Base-by-base conservation (phyloP, 1,140 invertebrate species). In the Ips typographus region DNA sequence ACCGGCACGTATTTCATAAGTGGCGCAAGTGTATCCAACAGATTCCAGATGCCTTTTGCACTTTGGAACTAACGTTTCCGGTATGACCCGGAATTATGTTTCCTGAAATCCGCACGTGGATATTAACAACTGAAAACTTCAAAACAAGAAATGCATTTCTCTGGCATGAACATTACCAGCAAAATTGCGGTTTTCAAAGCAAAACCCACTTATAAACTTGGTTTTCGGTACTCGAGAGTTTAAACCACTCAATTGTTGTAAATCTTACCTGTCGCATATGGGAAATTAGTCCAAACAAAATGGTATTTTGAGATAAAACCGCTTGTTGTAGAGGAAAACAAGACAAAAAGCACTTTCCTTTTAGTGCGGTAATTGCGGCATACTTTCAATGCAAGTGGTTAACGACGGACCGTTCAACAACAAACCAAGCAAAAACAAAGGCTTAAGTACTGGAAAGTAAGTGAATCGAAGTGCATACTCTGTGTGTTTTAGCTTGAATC, bases 1-100 rank as follows among this genome's bases (percentile, higher is more conserved):
- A 44, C 8, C 44, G 37, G 40, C 60, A 62, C 60, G 60, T 62
- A 62, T 62, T 62, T 62, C 60, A 62, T 62, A 62, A 47, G 40
- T 62, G 41, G 60, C 40, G 36, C 60, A 62, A 62, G 7, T 62
- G 60, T 41, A 62, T 62, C 60, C 40, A 62, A 49, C 60, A 44
- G 60, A 62, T 47, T 62, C 40, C 60, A 49, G 60, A n/a, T 62
- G 41, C 43, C 36, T 42, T 41, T 41, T 60, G 58, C 41, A 42
- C n/a, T 60, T 41, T 6, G 8, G 38, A 56, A 56, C 44, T 49
- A 36, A 56, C 53, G 38, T 56, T 56, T 36, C 53, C 53, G 6
- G 53, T 56, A 49, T 22, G 3, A 49, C 44, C 44, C 44, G 7
- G 44, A 49, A 49, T 49, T 49, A 49, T 22, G 3, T 49, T 49